phyloP scores from a whole-genome alignment of 53 echinoderm and acorn worm species.

The Crossaster papposus region DNA sequence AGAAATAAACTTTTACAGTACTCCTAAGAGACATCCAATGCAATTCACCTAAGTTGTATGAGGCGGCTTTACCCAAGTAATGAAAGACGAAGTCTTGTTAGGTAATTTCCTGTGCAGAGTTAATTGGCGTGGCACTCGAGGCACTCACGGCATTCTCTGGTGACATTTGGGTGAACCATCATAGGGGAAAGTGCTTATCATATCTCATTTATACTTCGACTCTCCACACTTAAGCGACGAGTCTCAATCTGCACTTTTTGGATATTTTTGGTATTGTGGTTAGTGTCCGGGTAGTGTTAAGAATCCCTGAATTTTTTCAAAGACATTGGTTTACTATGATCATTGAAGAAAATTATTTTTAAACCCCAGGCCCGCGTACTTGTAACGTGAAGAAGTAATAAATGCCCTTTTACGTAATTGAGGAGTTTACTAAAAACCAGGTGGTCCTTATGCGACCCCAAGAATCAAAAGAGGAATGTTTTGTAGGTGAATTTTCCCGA shows the following conservation, averaged over 20 bases:
- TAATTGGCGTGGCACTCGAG: constrained; percentile 23
- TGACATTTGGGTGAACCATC: constrained; percentile 29
- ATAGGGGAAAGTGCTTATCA: not conserved
- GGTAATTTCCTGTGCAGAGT: constrained; percentile 9
- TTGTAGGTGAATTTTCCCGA: not conserved
- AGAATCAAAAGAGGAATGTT: not conserved
- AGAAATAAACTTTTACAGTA: no score
- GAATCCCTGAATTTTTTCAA: not conserved
- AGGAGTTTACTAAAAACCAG: not conserved
- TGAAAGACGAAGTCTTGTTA: constrained; percentile 11
- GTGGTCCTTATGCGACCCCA: not conserved
- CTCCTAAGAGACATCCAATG: not conserved
- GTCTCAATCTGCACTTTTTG: no score
- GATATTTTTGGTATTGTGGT: no score
- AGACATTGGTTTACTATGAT: no score
- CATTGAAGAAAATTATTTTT: no score
- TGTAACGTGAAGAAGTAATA: not conserved
- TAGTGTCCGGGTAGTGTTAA: no score
- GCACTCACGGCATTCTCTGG: not conserved
- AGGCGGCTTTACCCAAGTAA: no score
- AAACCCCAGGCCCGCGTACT: not conserved
- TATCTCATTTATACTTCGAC: no score
- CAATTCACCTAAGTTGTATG: not conserved
- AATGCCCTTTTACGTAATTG: not conserved
- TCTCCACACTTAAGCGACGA: no score